These are phyloP conservation scores for Patiria miniata DNA, from an alignment of 35 echinoderm and acorn worm genomes.

Conservation along the genomic window DNA sequence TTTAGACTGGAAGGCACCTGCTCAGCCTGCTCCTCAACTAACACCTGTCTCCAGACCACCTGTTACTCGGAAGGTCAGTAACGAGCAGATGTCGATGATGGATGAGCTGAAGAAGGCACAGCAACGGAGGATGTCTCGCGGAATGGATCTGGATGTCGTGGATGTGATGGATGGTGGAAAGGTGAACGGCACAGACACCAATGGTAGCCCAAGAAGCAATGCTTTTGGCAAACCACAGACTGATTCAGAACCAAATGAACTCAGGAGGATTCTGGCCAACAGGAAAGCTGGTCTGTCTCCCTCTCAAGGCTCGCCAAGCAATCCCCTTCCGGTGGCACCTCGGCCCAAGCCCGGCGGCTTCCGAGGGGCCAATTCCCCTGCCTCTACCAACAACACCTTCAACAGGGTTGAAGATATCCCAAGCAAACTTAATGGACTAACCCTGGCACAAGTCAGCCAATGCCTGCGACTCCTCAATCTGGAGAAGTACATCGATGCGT, in stretches of 20 bases:
- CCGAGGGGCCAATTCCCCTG: background rate
- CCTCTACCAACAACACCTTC: conserved; percentile 20
- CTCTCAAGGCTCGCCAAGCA: conserved; percentile 17
- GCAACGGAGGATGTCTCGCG: conserved; percentile 24
- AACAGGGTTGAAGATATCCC: conserved; percentile 47
- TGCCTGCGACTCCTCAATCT: conserved; percentile 75
- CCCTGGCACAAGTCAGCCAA: conserved; percentile 67
- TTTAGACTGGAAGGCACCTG: conserved; percentile 37
- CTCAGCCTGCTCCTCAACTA: conserved; percentile 22
- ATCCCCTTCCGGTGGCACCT: conserved; percentile 10
- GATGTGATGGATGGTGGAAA: conserved; percentile 22
- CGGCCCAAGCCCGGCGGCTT: background rate
- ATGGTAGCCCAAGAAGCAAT: conserved; percentile 4
- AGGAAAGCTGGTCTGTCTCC: conserved; percentile 5
- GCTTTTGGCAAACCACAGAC: background rate
- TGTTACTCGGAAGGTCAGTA: background rate
- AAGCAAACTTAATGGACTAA: conserved; percentile 54
- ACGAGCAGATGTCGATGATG: conserved; percentile 50
- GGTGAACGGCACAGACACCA: background rate
- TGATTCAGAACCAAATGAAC: background rate
- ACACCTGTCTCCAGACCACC: background rate
- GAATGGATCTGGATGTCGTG: background rate
- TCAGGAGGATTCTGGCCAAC: background rate
- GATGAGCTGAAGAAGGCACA: conserved; percentile 45
- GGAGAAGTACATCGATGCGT: conserved; percentile 58